Conservation (phyloP, 1,140 invertebrate species). For the Lordiphosa clarofinis region DNA sequence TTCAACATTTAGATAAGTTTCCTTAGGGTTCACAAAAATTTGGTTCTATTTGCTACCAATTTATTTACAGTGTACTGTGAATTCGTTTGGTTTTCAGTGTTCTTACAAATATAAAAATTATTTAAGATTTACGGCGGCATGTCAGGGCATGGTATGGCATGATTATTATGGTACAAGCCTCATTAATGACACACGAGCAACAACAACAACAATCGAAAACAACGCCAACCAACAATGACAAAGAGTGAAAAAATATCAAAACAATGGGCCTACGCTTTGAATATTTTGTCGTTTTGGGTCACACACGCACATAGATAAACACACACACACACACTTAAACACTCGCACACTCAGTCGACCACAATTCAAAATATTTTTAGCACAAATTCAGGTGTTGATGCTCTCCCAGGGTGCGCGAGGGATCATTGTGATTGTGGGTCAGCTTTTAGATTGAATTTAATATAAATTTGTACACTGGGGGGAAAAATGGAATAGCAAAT, state of each 20-base stretch:
- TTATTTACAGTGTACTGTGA: slow-evolving; percentile 14
- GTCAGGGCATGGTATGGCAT: slow-evolving; percentile 31
- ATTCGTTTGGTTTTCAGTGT: not conserved
- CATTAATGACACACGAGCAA: slow-evolving; percentile 44
- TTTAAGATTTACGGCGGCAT: slow-evolving; percentile 50
- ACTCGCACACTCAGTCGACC: slow-evolving; percentile 1
- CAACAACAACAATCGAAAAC: slow-evolving; percentile 22
- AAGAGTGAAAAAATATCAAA: slow-evolving; percentile 19
- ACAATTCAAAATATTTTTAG: slow-evolving; percentile 55
- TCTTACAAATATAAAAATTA: slow-evolving; percentile 36
- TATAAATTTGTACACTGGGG: no score
- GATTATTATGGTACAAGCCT: slow-evolving; percentile 22
- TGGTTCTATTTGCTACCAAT: no score
- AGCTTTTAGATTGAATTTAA: slow-evolving; percentile 3
- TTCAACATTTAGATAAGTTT: no score
- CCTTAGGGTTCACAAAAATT: no score
- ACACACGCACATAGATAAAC: slow-evolving; percentile 9
- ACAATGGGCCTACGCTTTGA: slow-evolving; percentile 41
- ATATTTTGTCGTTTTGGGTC: slow-evolving; percentile 52
- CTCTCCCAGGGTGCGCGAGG: slow-evolving; percentile 48
- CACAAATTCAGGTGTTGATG: slow-evolving; percentile 46
- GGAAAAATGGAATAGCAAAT: no score
- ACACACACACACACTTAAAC: slow-evolving; percentile 6
- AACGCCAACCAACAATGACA: slow-evolving; percentile 8
- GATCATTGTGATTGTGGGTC: slow-evolving; percentile 5